phyloP scores from a whole-genome alignment of 2,888 invertebrate genomes.

The Mantis religiosa region DNA sequence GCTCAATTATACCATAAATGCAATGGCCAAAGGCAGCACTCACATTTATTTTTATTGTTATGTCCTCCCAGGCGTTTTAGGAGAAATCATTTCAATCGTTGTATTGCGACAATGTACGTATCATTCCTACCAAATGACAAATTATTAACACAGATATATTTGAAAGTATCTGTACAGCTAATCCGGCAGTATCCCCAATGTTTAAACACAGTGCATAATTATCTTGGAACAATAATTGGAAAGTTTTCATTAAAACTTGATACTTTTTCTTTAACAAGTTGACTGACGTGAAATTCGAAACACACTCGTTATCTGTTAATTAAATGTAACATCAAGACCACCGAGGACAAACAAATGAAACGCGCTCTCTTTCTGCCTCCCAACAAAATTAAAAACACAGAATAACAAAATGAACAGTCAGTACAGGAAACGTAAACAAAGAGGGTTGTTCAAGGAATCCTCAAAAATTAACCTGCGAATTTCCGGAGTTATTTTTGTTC shows the following conservation, averaged over 20 bases:
- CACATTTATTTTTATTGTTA: too few relatives aligned
- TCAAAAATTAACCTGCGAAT: not conserved
- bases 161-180: not conserved
- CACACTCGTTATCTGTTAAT: not conserved
- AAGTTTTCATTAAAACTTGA: not conserved
- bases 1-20: too few relatives aligned
- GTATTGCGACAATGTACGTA: too few relatives aligned
- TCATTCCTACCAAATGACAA: too few relatives aligned
- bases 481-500: not conserved
- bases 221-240: not conserved
- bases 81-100: not conserved
- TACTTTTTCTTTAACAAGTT: not conserved
- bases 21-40: too few relatives aligned
- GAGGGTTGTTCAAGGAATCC: not conserved
- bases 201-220: not conserved
- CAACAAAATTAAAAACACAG: not conserved
- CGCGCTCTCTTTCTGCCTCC: not conserved
- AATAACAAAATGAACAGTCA: not conserved
- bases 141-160: too few relatives aligned
- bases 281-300: not conserved
- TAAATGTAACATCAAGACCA: not conserved
- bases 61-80: not conserved
- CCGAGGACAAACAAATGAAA: not conserved
- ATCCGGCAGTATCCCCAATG: not conserved
- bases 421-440: not conserved